Percentiles rank a stretch among this genome's conserved stretches.
These are phyloP conservation scores for Achatina immaculata DNA, from an alignment of 1,140 invertebrate genomes.

Conservation along the genomic window DNA sequence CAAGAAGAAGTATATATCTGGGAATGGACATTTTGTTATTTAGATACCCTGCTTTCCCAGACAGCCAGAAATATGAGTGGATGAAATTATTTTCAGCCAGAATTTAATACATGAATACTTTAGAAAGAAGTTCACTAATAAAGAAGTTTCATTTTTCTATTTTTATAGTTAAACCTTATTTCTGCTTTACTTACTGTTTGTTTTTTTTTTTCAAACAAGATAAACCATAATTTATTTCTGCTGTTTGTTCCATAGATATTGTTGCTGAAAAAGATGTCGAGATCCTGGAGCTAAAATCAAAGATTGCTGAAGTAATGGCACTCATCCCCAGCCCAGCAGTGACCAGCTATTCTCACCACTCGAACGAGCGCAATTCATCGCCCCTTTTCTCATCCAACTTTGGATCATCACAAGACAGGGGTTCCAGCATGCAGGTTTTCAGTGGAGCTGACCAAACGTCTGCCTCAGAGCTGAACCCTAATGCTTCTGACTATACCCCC, in stretches of 20 bases:
- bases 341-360: conserved; percentile 45
- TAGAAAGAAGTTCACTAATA: too few species aligned
- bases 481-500: conserved; percentile 91
- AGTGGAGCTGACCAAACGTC: conserved; percentile 60
- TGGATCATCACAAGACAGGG: conserved; percentile 54
- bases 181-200: too few species aligned
- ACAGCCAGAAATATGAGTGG: too few species aligned
- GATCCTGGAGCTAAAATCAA: conserved; percentile 89
- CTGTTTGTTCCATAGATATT: conserved; percentile 79
- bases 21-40: too few species aligned
- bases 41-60: too few species aligned
- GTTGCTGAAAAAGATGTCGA: conserved; percentile 88
- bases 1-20: too few species aligned
- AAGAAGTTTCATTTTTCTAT: too few species aligned
- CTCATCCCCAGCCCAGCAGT: conserved; percentile 80
- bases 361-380: conserved; percentile 58
- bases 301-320: conserved; percentile 88
- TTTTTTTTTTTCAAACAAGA: too few species aligned
- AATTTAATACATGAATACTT: too few species aligned
- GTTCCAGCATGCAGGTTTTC: conserved; percentile 66
- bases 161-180: too few species aligned
- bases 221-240: too few species aligned
- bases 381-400: conserved; percentile 72
- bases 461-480: conserved; percentile 86
- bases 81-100: too few species aligned